phyloP scores from a whole-genome alignment of 1,140 invertebrate genomes.

The Calephelis nemesis region DNA sequence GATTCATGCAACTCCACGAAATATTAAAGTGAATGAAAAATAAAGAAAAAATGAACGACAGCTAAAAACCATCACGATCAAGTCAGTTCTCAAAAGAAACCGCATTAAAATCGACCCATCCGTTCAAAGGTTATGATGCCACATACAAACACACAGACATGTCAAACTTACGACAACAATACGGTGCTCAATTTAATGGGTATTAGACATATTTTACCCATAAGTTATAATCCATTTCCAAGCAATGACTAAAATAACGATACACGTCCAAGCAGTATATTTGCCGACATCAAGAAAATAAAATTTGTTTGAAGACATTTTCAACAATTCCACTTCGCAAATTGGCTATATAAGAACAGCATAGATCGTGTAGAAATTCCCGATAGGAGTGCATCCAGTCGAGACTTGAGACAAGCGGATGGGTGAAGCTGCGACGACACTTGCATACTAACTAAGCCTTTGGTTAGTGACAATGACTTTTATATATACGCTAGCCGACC shows the following conservation, averaged over 20 bases:
- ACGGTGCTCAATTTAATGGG: too few species aligned
- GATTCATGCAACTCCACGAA: too few species aligned
- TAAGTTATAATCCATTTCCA: not conserved
- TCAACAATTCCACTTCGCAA: slow-evolving; percentile 35
- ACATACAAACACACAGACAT: too few species aligned
- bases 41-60: too few species aligned
- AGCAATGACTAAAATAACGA: slow-evolving; percentile 1
- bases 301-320: slow-evolving; percentile 24
- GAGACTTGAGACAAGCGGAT: slow-evolving; percentile 48
- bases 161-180: too few species aligned
- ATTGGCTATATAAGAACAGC: slow-evolving; percentile 53
- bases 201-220: too few species aligned
- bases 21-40: too few species aligned
- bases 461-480: slow-evolving; percentile 17
- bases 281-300: not conserved
- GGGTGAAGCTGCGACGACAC: slow-evolving; percentile 43
- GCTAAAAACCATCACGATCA: too few species aligned
- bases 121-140: too few species aligned
- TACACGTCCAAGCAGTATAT: slow-evolving; percentile 3
- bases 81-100: too few species aligned
- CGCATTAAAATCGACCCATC: too few species aligned
- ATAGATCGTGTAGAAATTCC: slow-evolving; percentile 44
- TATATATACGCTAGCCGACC: not conserved
- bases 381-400: slow-evolving; percentile 47
- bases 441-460: slow-evolving; percentile 45